A percentile compares a stretch with the other conserved stretches of the same genome.
These are phyloP conservation scores for Chloebia gouldiae DNA, from an alignment of 2,113 vertebrate species.

Conservation along the genomic window DNA sequence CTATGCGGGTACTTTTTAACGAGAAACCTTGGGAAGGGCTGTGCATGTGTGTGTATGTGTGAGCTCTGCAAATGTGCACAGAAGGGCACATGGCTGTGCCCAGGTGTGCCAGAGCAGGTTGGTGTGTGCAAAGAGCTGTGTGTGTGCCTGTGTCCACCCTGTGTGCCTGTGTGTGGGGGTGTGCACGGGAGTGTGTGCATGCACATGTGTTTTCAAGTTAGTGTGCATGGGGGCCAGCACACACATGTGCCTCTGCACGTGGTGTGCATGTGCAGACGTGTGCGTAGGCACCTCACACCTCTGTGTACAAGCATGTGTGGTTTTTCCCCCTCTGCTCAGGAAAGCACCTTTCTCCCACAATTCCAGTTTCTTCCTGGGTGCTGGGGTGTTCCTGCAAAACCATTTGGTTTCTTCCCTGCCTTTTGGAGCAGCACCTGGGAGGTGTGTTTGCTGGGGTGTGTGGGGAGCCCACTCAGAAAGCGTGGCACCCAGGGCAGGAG, in stretches of 20 bases:
- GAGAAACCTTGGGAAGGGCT: slow-evolving; percentile 17
- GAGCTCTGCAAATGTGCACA: neutral
- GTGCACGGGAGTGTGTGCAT: neutral
- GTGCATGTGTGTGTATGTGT: neutral
- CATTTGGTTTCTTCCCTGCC: neutral
- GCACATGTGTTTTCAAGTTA: neutral
- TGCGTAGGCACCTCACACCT: neutral
- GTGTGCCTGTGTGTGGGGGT: fast-evolving
- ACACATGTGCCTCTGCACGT: fast-evolving
- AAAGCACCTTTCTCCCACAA: neutral
- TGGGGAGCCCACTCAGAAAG: fast-evolving
- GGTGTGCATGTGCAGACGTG: neutral
- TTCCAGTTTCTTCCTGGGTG: neutral
- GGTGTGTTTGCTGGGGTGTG: no score
- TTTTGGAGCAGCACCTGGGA: neutral
- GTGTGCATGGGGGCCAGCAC: neutral
- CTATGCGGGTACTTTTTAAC: slow-evolving; percentile 45
- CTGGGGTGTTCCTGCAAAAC: neutral
- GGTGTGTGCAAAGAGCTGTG: no score
- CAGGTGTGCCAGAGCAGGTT: neutral
- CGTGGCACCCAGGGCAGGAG: neutral
- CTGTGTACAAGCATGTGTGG: neutral
- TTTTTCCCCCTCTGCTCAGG: neutral
- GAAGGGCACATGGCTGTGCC: neutral
- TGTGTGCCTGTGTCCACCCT: fast-evolving